These are phyloP conservation scores for Gastrophysa polygoni DNA, from an alignment of 2,888 invertebrate species.

Conservation along the genomic window DNA sequence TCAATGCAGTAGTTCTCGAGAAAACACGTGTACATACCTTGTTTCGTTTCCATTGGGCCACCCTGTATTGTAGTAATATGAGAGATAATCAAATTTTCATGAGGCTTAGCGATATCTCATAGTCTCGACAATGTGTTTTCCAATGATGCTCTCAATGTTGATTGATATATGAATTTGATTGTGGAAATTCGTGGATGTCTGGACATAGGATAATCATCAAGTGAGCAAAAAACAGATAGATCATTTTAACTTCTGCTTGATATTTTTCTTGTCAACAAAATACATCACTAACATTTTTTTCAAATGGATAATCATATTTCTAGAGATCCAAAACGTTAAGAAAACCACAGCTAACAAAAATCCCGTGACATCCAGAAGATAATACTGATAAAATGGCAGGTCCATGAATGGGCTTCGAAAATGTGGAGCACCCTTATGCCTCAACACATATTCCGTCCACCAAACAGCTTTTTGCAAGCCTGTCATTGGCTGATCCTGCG, in stretches of 20 bases:
- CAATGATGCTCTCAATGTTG: no score
- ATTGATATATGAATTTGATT: no score
- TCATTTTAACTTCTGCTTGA: neutral
- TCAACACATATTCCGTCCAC: slow-evolving; percentile 50
- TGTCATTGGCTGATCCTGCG: slow-evolving; percentile 44
- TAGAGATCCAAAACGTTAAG: neutral
- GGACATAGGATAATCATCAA: no score
- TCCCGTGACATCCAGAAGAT: slow-evolving; percentile 41
- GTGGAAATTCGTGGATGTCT: no score
- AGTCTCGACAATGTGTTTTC: no score
- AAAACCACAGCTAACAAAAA: neutral
- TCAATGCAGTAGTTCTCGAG: no score
- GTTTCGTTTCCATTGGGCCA: no score
- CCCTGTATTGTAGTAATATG: no score
- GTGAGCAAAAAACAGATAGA: neutral
- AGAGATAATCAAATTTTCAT: no score
- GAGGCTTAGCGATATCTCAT: no score
- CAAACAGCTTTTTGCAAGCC: slow-evolving; percentile 46
- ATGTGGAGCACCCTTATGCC: slow-evolving; percentile 43
- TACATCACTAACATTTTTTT: neutral
- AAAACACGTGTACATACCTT: no score
- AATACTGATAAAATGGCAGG: slow-evolving; percentile 43
- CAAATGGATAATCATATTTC: neutral
- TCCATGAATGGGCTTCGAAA: slow-evolving; percentile 37
- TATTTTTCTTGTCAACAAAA: neutral